Percentiles rank a stretch among this genome's conserved stretches.
These are phyloP conservation scores for Hyperoplus lanceolatus DNA, from an alignment of 2,797 vertebrate species.

Conservation along the genomic window DNA sequence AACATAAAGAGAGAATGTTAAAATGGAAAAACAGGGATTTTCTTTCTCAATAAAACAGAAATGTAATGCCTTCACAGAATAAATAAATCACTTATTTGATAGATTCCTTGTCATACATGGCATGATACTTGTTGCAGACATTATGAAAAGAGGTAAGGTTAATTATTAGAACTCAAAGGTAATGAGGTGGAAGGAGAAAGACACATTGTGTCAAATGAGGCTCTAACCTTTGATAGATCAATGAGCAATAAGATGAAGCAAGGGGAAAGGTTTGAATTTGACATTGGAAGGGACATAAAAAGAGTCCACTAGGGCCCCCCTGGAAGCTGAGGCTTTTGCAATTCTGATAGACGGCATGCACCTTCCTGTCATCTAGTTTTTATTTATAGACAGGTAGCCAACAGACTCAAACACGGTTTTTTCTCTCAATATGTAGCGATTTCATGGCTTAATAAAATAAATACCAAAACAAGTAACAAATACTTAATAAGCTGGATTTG, in stretches of 20 bases:
- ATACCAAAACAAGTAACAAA: too few relatives aligned
- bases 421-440: too few relatives aligned
- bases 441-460: too few relatives aligned
- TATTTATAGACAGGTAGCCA: too few relatives aligned
- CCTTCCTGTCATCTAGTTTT: too few relatives aligned
- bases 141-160: slow-evolving; percentile 50
- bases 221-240: slow-evolving; percentile 51
- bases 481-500: too few relatives aligned
- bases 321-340: too few relatives aligned
- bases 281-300: slow-evolving; percentile 10
- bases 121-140: slow-evolving; percentile 42
- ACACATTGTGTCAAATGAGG: slow-evolving; percentile 37
- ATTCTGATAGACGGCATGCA: too few relatives aligned
- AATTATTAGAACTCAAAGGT: slow-evolving; percentile 69
- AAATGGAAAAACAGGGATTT: neutral
- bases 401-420: too few relatives aligned
- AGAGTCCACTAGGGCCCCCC: slow-evolving; percentile 4
- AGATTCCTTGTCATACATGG: neutral
- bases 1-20: slow-evolving; percentile 4
- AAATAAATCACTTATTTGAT: slow-evolving; percentile 4
- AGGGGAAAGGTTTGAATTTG: slow-evolving; percentile 21
- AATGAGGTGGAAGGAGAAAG: slow-evolving; percentile 68
- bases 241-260: slow-evolving; percentile 41
- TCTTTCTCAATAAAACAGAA: neutral
- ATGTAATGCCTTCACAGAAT: neutral